These are phyloP conservation scores for Ancistrus triradiatus DNA, from an alignment of 2,113 vertebrate species.

Conservation along the genomic window DNA sequence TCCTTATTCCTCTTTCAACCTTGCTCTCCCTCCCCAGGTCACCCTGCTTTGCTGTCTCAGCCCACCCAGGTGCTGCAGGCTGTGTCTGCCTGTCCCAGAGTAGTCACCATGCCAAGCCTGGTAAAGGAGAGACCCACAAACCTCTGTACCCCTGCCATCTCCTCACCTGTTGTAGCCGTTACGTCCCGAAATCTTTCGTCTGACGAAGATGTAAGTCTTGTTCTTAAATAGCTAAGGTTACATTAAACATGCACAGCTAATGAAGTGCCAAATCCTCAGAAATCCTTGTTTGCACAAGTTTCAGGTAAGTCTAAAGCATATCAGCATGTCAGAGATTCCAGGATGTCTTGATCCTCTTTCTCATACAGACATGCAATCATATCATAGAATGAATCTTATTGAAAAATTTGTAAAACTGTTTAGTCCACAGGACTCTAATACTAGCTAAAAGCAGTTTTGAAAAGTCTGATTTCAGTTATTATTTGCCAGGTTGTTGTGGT, in stretches of 20 bases:
- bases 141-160: constrained; percentile 56
- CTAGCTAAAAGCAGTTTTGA: no score
- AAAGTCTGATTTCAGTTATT: no score
- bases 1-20: no score
- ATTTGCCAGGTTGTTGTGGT: no score
- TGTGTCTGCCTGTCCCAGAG: constrained; percentile 55
- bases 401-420: no score
- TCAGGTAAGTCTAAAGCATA: no score
- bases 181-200: constrained; percentile 52
- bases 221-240: background rate
- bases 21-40: constrained; percentile 61
- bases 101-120: constrained; percentile 66
- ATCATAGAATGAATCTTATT: no score
- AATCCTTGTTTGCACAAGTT: no score
- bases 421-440: no score
- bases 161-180: constrained; percentile 46
- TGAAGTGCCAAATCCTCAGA: no score
- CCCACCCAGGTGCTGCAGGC: constrained; percentile 77
- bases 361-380: no score
- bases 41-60: constrained; percentile 74
- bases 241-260: no score
- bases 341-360: background rate
- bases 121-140: constrained; percentile 60
- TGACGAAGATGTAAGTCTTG: constrained; percentile 67
- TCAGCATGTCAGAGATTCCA: background rate